A percentile compares a stretch with the other conserved stretches of the same genome.
phyloP scores from a whole-genome alignment of 2,797 vertebrate genomes.

The Microctenopoma stevenorrisi region DNA sequence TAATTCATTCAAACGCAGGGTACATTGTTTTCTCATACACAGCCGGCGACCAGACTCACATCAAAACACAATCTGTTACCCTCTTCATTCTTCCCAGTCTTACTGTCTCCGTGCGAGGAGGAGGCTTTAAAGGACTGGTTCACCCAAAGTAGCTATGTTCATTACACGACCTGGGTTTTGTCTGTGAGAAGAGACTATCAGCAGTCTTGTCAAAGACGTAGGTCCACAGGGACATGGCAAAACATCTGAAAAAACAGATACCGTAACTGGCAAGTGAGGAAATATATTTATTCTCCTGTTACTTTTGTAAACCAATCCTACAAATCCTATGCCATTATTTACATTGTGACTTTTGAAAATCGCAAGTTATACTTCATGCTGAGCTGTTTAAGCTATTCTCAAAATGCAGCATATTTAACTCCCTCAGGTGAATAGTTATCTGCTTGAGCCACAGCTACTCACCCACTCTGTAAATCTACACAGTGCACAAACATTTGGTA shows the following conservation, averaged over 20 bases:
- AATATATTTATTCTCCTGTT: background rate
- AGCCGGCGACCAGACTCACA: conserved; percentile 19
- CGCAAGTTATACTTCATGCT: background rate
- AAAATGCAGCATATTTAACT: conserved; percentile 18
- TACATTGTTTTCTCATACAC: conserved; percentile 23
- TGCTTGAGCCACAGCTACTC: conserved; percentile 5
- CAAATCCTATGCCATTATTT: background rate
- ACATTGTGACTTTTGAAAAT: conserved; percentile 2
- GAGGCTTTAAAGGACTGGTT: background rate
- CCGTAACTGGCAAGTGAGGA: no score
- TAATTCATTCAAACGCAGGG: conserved; percentile 29
- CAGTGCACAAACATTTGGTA: background rate
- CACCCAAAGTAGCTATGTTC: no score
- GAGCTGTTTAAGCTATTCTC: conserved; percentile 1
- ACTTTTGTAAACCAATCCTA: background rate
- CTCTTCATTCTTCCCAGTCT: background rate
- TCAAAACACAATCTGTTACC: conserved; percentile 32
- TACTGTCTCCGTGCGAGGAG: background rate
- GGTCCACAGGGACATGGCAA: background rate
- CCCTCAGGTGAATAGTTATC: conserved; percentile 15
- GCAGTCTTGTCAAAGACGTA: no score
- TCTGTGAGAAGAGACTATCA: no score
- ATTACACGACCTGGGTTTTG: no score
- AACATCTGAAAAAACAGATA: no score
- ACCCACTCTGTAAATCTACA: conserved; percentile 8